These are phyloP conservation scores for Nannoperca australis DNA, from an alignment of 2,797 vertebrate genomes.

Conservation along the genomic window DNA sequence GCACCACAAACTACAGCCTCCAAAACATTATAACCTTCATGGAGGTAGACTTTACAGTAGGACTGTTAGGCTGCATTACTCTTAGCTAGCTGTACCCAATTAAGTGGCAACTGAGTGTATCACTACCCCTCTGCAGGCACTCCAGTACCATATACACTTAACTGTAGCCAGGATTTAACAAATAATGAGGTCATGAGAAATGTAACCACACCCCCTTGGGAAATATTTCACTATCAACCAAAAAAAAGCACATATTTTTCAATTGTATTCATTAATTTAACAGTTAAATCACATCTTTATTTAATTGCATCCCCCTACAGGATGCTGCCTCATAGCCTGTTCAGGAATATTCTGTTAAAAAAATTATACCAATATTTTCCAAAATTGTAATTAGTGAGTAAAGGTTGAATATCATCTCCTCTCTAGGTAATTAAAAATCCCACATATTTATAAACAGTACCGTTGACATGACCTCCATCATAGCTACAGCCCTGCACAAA, in stretches of 20 bases:
- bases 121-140: not conserved
- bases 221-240: not conserved
- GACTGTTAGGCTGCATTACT: not conserved
- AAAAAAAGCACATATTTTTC: not conserved
- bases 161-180: not conserved
- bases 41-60: not conserved
- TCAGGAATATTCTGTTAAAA: not conserved
- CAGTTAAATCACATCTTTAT: not conserved
- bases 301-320: not conserved
- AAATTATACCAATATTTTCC: not conserved
- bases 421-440: slow-evolving; percentile 8
- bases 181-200: slow-evolving; percentile 3
- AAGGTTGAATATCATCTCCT: not conserved
- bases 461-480: not conserved
- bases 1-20: no score
- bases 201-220: not conserved
- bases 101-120: not conserved
- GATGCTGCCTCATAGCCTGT: not conserved
- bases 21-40: not conserved
- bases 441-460: not conserved
- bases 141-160: no score
- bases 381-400: not conserved
- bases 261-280: not conserved
- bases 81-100: not conserved
- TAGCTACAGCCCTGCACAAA: not conserved